phyloP scores from a whole-genome alignment of 2,888 invertebrate species.

The Ophraella communa region DNA sequence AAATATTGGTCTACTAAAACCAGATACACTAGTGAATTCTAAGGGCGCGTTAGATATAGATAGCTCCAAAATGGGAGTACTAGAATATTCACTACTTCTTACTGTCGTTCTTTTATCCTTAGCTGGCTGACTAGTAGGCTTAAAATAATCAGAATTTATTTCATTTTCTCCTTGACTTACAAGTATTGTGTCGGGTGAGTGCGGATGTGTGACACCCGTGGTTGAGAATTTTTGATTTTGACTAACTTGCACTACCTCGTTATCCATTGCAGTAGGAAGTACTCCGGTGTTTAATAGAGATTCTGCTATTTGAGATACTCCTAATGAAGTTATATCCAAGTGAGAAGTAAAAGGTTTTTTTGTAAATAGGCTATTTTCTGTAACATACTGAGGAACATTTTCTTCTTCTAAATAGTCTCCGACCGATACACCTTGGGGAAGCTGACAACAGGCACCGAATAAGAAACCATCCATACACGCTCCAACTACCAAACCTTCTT shows the following conservation, averaged over 20 bases:
- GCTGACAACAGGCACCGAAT: slow-evolving; percentile 90
- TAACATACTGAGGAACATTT: slow-evolving; percentile 21
- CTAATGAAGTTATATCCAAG: slow-evolving; percentile 64
- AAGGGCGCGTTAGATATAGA: slow-evolving; percentile 55
- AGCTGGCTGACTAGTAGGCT: slow-evolving; percentile 37
- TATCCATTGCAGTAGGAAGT: slow-evolving; percentile 56
- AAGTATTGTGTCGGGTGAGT: slow-evolving; percentile 68
- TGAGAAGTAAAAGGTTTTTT: slow-evolving; percentile 45
- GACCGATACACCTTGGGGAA: slow-evolving; percentile 61
- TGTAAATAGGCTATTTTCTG: slow-evolving; percentile 40
- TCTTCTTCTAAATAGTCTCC: slow-evolving; percentile 41
- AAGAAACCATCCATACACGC: slow-evolving; percentile 92
- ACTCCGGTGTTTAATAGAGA: slow-evolving; percentile 57
- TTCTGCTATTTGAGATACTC: slow-evolving; percentile 66
- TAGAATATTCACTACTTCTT: slow-evolving; percentile 40
- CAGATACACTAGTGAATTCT: slow-evolving; percentile 50
- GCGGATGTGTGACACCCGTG: slow-evolving; percentile 55
- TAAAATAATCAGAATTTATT: slow-evolving; percentile 54
- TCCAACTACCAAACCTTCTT: slow-evolving; percentile 83
- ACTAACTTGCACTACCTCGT: slow-evolving; percentile 53
- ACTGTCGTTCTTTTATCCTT: slow-evolving; percentile 51
- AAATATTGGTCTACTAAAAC: slow-evolving; percentile 63
- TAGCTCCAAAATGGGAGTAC: slow-evolving; percentile 52
- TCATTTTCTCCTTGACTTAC: slow-evolving; percentile 65
- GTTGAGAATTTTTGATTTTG: slow-evolving; percentile 49